These are phyloP conservation scores for Philaethria dido DNA, from an alignment of 2,888 invertebrate genomes.

Conservation along the genomic window DNA sequence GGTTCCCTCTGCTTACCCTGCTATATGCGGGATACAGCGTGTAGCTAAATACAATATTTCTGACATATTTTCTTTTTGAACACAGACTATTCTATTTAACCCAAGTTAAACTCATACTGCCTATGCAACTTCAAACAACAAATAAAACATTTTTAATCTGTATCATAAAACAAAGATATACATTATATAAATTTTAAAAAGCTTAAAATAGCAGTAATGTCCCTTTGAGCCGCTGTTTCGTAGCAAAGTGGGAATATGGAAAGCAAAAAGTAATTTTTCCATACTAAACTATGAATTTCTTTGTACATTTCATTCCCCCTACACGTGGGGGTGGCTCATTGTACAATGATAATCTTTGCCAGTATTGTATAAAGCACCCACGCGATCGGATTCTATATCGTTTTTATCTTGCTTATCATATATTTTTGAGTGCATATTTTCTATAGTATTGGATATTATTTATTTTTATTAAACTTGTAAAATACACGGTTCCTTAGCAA, in stretches of 20 bases:
- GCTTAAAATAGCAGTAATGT: constrained; percentile 17
- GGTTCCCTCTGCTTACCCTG: too few species aligned
- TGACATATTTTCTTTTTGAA: too few species aligned
- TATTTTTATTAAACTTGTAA: too few species aligned
- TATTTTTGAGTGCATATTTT: too few species aligned
- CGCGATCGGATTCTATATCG: constrained; percentile 35
- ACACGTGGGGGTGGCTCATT: constrained; percentile 11
- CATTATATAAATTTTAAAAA: not conserved
- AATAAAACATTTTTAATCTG: constrained; percentile 5
- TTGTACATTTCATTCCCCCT: constrained; percentile 24
- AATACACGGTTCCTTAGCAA: too few species aligned
- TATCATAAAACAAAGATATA: not conserved
- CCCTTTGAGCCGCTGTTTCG: constrained; percentile 21
- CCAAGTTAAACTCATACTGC: not conserved
- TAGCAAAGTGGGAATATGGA: constrained; percentile 27
- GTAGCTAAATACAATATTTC: too few species aligned
- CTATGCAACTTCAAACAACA: not conserved
- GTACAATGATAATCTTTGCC: constrained; percentile 27
- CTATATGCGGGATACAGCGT: too few species aligned
- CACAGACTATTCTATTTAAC: too few species aligned
- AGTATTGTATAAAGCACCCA: constrained; percentile 32
- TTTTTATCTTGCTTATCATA: not conserved
- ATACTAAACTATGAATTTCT: constrained; percentile 19
- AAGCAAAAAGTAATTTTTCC: constrained; percentile 20
- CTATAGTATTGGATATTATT: too few species aligned